These are phyloP conservation scores for Helicoverpa assulta DNA, from an alignment of 2,888 invertebrate genomes.

Conservation along the genomic window DNA sequence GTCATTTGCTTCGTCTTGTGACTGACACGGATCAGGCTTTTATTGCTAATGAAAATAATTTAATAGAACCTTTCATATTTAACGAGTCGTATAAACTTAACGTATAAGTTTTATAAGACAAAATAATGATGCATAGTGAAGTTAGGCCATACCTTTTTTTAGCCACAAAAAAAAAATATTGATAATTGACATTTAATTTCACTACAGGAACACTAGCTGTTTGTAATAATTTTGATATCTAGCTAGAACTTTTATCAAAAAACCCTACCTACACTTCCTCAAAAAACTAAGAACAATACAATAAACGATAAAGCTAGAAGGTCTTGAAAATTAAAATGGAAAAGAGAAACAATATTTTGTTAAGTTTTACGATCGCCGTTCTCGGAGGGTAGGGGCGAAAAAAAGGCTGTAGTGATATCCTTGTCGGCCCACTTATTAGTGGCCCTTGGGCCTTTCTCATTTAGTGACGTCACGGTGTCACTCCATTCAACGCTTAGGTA, in stretches of 20 bases:
- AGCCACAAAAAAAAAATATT: too few species aligned
- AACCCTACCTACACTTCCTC: neutral
- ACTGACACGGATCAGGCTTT: constrained; percentile 30
- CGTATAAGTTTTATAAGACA: neutral
- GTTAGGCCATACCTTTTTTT: too few species aligned
- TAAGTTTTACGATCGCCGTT: constrained; percentile 51
- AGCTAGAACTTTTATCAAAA: neutral
- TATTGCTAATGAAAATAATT: constrained; percentile 35
- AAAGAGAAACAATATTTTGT: constrained; percentile 47
- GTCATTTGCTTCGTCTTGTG: constrained; percentile 15
- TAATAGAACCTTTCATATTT: constrained; percentile 12
- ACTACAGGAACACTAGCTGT: too few species aligned
- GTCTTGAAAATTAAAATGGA: constrained; percentile 35
- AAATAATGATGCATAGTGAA: too few species aligned
- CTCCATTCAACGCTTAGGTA: constrained; percentile 68
- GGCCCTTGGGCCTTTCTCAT: constrained; percentile 66
- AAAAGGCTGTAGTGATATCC: constrained; percentile 66
- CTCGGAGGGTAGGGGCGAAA: constrained; percentile 55
- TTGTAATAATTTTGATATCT: neutral
- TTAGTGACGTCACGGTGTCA: constrained; percentile 75
- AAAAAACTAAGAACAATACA: constrained; percentile 9
- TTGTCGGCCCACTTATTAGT: constrained; percentile 69
- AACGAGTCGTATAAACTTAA: neutral
- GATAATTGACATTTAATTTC: too few species aligned
- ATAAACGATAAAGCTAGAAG: constrained; percentile 5